Evolutionary conservation across 2,797 vertebrate genomes (phyloP).

Genomic region (Syncerus caffer): DNA sequence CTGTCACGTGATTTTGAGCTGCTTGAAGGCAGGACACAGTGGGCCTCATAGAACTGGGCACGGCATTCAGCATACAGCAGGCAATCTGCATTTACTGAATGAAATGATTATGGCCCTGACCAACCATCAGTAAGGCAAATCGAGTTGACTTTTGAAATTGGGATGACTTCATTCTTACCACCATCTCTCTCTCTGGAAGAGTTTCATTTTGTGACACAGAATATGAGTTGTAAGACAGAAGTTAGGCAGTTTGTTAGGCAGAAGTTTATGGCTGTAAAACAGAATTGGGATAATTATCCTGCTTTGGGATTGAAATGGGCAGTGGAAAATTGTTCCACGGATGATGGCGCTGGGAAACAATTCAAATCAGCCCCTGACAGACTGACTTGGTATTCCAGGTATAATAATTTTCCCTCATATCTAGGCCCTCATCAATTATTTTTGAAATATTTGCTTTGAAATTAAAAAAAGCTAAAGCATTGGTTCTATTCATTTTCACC

Average conservation of each 20-base stretch:
- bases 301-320: not conserved
- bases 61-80: not conserved
- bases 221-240: not conserved
- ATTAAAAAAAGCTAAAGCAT: not conserved
- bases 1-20: not conserved
- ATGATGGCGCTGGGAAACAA: not conserved
- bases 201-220: not conserved
- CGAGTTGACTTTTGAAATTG: not conserved
- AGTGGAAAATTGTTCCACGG: not conserved
- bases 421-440: not conserved
- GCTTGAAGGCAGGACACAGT: not conserved
- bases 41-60: not conserved
- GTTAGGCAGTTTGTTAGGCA: not conserved
- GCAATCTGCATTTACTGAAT: not conserved
- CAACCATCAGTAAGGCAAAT: not conserved
- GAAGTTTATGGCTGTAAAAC: not conserved
- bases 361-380: not conserved
- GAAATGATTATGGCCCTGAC: not conserved
- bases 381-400: not conserved
- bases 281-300: not conserved
- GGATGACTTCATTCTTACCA: not conserved
- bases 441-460: not conserved
- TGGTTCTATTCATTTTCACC: not conserved
- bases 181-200: not conserved
- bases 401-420: not conserved